Conservation (phyloP, 2,113 vertebrate genomes). For the Syrmaticus mikado region DNA sequence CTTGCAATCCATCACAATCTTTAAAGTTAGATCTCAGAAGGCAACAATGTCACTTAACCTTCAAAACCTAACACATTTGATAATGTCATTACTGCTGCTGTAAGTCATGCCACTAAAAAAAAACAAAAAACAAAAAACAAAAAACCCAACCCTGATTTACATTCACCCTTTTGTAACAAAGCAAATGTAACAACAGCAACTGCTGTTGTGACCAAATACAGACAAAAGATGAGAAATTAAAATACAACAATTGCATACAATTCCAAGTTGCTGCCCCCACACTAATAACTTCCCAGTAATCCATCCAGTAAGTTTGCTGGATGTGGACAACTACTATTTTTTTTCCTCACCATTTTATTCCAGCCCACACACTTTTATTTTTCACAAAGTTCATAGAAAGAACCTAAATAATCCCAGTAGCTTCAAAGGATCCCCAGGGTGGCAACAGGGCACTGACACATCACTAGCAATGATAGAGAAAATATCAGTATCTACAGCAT, state of each 20-base stretch:
- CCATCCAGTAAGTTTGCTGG: not conserved
- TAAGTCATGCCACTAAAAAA: not conserved
- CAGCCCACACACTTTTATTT: not conserved
- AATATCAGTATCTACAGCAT: not conserved
- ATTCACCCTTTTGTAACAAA: not conserved
- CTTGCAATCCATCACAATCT: not conserved
- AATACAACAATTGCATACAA: not conserved
- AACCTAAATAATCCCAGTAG: not conserved
- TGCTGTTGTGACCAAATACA: not conserved
- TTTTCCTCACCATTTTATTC: conserved; percentile 26
- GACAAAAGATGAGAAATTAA: not conserved
- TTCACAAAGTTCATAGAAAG: not conserved
- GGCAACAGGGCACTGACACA: not conserved
- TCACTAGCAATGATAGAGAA: not conserved
- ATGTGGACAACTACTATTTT: not conserved
- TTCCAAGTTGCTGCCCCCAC: not conserved
- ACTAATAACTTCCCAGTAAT: not conserved
- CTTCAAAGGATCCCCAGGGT: not conserved
- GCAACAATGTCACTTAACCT: not conserved
- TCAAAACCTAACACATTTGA: not conserved
- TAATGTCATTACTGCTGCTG: not conserved
- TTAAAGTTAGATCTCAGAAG: not conserved
- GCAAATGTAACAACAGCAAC: not conserved
- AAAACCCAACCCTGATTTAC: not conserved
- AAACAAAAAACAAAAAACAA: not conserved